Evolutionary conservation across 2,888 invertebrate genomes (phyloP).

Genomic region (Troides helena): DNA sequence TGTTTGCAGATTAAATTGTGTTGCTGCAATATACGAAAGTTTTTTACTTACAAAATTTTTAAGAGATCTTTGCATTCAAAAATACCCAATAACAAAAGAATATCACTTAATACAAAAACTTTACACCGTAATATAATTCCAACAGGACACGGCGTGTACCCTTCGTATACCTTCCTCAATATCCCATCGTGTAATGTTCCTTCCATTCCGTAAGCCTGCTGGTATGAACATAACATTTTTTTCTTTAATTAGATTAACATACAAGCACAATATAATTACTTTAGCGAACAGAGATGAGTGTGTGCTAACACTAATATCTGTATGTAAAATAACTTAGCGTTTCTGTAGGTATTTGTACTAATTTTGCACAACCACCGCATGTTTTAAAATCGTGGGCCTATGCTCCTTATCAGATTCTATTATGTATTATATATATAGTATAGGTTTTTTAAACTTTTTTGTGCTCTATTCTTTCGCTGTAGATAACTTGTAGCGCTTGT

Average conservation of each 20-base stretch:
- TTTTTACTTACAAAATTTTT: too few relatives aligned
- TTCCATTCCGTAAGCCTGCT: slow-evolving; percentile 21
- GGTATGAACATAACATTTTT: slow-evolving; percentile 29
- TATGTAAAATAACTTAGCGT: slow-evolving; percentile 27
- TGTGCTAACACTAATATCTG: slow-evolving; percentile 26
- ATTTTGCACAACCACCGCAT: slow-evolving; percentile 29
- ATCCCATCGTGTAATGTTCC: slow-evolving; percentile 24
- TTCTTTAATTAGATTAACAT: slow-evolving; percentile 28
- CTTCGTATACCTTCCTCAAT: slow-evolving; percentile 9
- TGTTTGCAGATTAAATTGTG: too few relatives aligned
- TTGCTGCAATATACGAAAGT: too few relatives aligned
- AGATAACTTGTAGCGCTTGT: slow-evolving; percentile 23
- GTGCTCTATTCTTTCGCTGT: slow-evolving; percentile 15
- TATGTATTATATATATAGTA: slow-evolving; percentile 19
- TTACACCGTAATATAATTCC: slow-evolving; percentile 7
- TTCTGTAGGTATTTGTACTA: slow-evolving; percentile 28
- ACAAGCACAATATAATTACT: slow-evolving; percentile 24
- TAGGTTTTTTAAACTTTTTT: neutral
- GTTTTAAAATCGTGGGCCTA: slow-evolving; percentile 25
- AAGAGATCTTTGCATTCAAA: too few relatives aligned
- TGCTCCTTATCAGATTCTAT: slow-evolving; percentile 17
- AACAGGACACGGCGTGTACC: slow-evolving; percentile 23
- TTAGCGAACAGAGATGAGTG: slow-evolving; percentile 13
- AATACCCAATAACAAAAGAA: too few relatives aligned
- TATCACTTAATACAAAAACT: neutral